Percentiles rank a stretch among this genome's conserved stretches.
Conservation (phyloP, 2,888 invertebrate genomes). For the Ennomos fuscantarius region DNA sequence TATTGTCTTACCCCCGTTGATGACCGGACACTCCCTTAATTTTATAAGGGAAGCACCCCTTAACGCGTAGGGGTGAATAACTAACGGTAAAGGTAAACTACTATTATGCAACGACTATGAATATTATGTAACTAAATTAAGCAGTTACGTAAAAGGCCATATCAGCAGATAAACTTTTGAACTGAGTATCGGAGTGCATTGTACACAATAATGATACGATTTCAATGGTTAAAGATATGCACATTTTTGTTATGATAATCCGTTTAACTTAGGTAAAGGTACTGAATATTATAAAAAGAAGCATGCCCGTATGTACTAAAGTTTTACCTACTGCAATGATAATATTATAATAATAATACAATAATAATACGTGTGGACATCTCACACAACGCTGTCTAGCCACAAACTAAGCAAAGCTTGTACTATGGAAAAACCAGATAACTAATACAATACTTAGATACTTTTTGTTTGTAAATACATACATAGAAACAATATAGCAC, state of each 20-base stretch:
- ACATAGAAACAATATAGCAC: too few species aligned
- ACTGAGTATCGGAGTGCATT: conserved; percentile 56
- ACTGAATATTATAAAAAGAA: too few species aligned
- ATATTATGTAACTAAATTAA: conserved; percentile 33
- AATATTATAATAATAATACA: too few species aligned
- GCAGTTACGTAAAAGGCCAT: conserved; percentile 36
- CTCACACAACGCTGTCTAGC: too few species aligned
- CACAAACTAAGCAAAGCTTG: too few species aligned
- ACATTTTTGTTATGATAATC: conserved; percentile 10
- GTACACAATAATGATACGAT: conserved; percentile 41
- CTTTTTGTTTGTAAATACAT: too few species aligned
- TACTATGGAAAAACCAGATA: too few species aligned
- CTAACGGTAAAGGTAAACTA: conserved; percentile 59
- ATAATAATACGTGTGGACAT: too few species aligned
- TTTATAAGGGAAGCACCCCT: conserved; percentile 72
- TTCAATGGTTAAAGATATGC: conserved; percentile 30
- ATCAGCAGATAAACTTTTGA: conserved; percentile 61
- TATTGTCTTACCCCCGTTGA: conserved; percentile 66
- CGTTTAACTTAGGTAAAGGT: too few species aligned
- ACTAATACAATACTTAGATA: too few species aligned
- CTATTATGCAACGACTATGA: conserved; percentile 33
- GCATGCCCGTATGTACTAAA: too few species aligned
- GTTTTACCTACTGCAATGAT: too few species aligned
- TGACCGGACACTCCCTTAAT: conserved; percentile 67
- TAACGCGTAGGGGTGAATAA: conserved; percentile 53